Percentiles rank a stretch among this genome's conserved stretches.
phyloP scores from a whole-genome alignment of 2,113 vertebrate genomes.

The Ondatra zibethicus region DNA sequence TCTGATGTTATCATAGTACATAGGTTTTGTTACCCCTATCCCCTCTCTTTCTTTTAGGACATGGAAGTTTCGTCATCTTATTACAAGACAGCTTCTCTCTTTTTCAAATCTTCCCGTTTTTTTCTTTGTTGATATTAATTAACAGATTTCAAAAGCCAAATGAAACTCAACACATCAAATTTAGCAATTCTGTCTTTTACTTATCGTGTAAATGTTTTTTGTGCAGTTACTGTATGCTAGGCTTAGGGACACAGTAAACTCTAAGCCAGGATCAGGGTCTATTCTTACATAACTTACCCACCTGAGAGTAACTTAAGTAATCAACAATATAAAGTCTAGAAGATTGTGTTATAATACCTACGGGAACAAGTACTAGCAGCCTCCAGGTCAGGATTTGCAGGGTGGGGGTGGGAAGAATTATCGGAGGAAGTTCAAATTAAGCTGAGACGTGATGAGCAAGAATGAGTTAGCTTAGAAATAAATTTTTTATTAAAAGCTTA shows the following conservation, averaged over 20 bases:
- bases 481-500: neutral
- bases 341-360: neutral
- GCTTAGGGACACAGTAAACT: neutral
- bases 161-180: neutral
- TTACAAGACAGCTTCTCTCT: neutral
- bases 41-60: neutral
- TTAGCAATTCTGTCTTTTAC: neutral
- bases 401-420: neutral
- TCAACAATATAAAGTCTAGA: neutral
- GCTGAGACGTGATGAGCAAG: neutral
- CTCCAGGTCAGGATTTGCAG: neutral
- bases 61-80: neutral
- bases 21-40: neutral
- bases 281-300: neutral
- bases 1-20: neutral
- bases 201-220: constrained; percentile 27
- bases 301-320: neutral
- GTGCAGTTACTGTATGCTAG: neutral
- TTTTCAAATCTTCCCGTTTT: neutral
- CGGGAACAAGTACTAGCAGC: neutral
- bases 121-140: neutral
- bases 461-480: constrained; percentile 14
- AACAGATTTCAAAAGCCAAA: constrained; percentile 48
- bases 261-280: neutral
- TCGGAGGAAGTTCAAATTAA: neutral